phyloP scores from a whole-genome alignment of 2,113 vertebrate species.

The Cervus canadensis region DNA sequence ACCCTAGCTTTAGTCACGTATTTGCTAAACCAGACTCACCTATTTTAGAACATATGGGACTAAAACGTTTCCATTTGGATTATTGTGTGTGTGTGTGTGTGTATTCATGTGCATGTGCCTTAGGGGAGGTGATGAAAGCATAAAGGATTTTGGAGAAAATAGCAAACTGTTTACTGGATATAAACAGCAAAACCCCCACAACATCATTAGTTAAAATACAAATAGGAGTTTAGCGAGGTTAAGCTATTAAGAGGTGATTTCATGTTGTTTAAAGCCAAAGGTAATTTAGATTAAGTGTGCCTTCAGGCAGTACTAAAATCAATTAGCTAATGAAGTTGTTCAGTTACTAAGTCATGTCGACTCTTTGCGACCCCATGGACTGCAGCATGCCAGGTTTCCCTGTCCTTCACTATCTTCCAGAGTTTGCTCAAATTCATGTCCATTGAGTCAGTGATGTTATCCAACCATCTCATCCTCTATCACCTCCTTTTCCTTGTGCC shows the following conservation, averaged over 20 bases:
- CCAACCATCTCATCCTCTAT: background rate
- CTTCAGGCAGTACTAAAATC: background rate
- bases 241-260: background rate
- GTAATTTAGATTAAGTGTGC: background rate
- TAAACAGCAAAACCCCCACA: background rate
- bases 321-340: background rate
- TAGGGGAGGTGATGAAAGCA: background rate
- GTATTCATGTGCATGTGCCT: background rate
- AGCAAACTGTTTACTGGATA: background rate
- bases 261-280: background rate
- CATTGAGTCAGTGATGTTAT: background rate
- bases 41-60: background rate
- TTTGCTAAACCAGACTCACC: background rate
- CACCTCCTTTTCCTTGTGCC: background rate
- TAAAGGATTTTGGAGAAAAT: background rate
- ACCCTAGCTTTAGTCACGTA: background rate
- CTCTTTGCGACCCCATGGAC: background rate
- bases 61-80: background rate
- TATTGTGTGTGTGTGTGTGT: background rate
- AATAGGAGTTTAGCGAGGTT: background rate
- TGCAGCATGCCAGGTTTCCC: background rate
- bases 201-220: background rate
- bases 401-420: background rate
- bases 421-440: background rate
- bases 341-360: background rate